Evolutionary conservation across 2,797 vertebrate genomes (phyloP).

Genomic region (Percopsis omiscomaycus): DNA sequence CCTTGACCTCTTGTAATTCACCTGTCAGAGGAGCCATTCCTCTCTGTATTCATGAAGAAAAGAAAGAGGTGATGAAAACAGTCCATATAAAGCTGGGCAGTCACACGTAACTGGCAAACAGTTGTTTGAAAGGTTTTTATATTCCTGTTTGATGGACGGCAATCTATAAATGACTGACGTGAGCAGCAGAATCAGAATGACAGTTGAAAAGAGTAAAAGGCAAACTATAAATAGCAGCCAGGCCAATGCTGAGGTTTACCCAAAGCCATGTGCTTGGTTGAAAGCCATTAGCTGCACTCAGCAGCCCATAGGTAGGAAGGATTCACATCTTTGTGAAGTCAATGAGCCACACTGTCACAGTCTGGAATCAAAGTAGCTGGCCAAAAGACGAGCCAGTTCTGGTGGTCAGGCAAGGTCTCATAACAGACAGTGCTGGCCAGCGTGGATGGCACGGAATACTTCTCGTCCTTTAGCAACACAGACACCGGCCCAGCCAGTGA

Average conservation of each 20-base stretch:
- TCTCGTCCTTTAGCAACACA: constrained; percentile 46
- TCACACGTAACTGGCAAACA: constrained; percentile 25
- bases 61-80: constrained; percentile 40
- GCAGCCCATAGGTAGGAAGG: constrained; percentile 56
- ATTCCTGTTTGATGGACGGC: constrained; percentile 24
- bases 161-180: constrained; percentile 17
- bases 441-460: constrained; percentile 22
- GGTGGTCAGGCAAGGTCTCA: constrained; percentile 21
- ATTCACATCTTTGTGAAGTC: constrained; percentile 64
- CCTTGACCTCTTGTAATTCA: constrained; percentile 65
- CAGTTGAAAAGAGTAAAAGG: constrained; percentile 18
- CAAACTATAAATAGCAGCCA: constrained; percentile 9
- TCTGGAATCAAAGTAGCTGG: constrained; percentile 54
- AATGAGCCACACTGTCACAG: constrained; percentile 61
- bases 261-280: constrained; percentile 47
- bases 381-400: constrained; percentile 24
- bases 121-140: constrained; percentile 19
- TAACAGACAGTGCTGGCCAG: constrained; percentile 46
- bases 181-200: constrained; percentile 4
- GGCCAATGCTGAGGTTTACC: constrained; percentile 29
- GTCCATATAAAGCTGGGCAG: constrained; percentile 40
- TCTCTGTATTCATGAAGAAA: constrained; percentile 46
- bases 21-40: constrained; percentile 51
- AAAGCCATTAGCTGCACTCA: constrained; percentile 40
- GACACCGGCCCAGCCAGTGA: constrained; percentile 46